phyloP scores from a whole-genome alignment of 1,140 invertebrate species.

The Drosophila pandora region DNA sequence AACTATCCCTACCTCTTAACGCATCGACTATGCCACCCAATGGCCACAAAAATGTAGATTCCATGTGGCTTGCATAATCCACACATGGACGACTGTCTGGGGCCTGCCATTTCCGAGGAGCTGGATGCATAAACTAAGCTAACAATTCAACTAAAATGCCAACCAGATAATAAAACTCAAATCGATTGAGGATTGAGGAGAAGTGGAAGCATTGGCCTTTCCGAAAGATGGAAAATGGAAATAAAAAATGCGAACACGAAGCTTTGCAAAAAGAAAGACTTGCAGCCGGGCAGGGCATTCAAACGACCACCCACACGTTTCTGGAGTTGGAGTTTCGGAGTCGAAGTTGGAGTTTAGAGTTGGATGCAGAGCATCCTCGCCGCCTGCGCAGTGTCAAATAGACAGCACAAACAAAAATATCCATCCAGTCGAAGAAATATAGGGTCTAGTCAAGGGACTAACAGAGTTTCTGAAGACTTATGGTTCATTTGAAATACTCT shows the following conservation, averaged over 20 bases:
- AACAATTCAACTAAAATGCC: conserved; percentile 81
- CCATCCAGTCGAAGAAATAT: background rate
- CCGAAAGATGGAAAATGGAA: conserved; percentile 64
- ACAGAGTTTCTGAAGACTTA: too few relatives aligned
- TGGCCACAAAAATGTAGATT: conserved; percentile 63
- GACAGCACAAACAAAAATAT: conserved; percentile 53
- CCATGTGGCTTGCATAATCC: conserved; percentile 59
- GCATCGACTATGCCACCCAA: conserved; percentile 7
- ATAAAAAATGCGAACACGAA: conserved; percentile 70
- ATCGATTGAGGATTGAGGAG: conserved; percentile 60
- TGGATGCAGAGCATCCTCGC: conserved; percentile 72
- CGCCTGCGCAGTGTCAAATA: conserved; percentile 81
- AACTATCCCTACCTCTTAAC: background rate
- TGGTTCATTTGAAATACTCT: too few relatives aligned
- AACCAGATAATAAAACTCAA: conserved; percentile 79
- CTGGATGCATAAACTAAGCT: conserved; percentile 62
- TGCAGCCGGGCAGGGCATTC: conserved; percentile 48
- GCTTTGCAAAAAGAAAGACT: conserved; percentile 40
- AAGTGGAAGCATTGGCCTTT: conserved; percentile 35
- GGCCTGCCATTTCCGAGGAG: conserved; percentile 24
- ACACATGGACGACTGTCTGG: conserved; percentile 20
- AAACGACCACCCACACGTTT: conserved; percentile 57
- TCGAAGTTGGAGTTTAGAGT: conserved; percentile 24
- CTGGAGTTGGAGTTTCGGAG: conserved; percentile 7
- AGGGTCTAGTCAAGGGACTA: too few relatives aligned